Percentiles rank a stretch among this genome's conserved stretches.
Evolutionary conservation across 2,797 vertebrate species (phyloP).

Genomic region (Neopelma chrysocephalum): DNA sequence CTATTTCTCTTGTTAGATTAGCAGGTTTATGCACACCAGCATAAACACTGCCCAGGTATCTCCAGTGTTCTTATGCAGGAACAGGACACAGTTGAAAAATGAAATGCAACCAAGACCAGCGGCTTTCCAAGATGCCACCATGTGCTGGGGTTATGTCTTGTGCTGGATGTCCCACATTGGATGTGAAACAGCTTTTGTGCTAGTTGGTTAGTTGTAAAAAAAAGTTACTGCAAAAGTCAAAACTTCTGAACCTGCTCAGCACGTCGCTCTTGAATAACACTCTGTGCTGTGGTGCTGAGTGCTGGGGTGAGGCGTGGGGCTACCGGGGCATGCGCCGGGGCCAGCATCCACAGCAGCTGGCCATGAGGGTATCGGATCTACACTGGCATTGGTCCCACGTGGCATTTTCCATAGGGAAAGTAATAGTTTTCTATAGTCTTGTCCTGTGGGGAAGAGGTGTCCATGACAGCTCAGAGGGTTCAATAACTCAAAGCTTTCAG

Average conservation of each 20-base stretch:
- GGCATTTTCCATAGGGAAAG: background rate
- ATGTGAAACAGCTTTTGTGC: background rate
- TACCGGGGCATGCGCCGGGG: fast-evolving
- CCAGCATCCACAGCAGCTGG: fast-evolving
- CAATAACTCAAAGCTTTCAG: background rate
- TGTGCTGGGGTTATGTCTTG: background rate
- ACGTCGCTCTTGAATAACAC: fast-evolving
- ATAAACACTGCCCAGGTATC: background rate
- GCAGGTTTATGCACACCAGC: background rate
- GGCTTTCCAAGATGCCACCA: fast-evolving
- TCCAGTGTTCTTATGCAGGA: background rate
- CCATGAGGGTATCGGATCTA: fast-evolving
- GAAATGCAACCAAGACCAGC: background rate
- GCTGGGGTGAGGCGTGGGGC: fast-evolving
- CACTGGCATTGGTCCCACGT: fast-evolving
- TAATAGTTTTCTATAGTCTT: background rate
- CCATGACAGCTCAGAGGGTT: fast-evolving
- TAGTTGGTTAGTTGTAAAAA: background rate
- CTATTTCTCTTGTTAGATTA: background rate
- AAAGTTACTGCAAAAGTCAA: background rate
- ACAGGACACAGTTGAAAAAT: background rate
- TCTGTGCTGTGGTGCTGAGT: fast-evolving
- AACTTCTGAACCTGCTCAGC: background rate
- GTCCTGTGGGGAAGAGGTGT: background rate
- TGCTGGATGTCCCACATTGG: fast-evolving